Percentiles rank a stretch among this genome's conserved stretches.
phyloP scores from a whole-genome alignment of 2,797 vertebrate genomes.

The Sebastes iracundus region DNA sequence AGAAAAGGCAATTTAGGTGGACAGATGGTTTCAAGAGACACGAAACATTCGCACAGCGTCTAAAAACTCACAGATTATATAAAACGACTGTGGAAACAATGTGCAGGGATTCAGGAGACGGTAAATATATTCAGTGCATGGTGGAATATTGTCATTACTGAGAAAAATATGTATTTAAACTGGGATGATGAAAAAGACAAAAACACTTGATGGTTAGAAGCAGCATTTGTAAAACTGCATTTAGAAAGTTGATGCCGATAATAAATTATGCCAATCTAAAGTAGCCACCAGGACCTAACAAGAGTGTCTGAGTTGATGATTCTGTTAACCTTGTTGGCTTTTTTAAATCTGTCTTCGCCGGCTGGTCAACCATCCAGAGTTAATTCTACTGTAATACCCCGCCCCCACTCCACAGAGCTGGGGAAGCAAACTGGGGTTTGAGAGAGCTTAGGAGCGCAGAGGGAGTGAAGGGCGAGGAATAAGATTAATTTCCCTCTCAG shows the following conservation, averaged over 20 bases:
- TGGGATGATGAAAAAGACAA: background rate
- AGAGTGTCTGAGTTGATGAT: constrained; percentile 7
- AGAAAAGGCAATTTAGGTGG: constrained; percentile 59
- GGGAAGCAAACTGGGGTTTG: constrained; percentile 63
- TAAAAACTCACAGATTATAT: constrained; percentile 31
- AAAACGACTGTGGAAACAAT: constrained; percentile 23
- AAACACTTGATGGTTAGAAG: background rate
- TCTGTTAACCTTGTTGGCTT: constrained; percentile 38
- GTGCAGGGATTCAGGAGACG: background rate
- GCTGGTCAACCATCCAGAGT: constrained; percentile 55
- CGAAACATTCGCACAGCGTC: constrained; percentile 39
- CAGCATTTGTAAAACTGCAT: background rate
- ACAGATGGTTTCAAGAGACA: constrained; percentile 59
- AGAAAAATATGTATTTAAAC: background rate
- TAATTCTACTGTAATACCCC: constrained; percentile 59
- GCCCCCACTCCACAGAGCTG: constrained; percentile 53
- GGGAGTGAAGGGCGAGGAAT: constrained; percentile 80
- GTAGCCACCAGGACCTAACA: background rate
- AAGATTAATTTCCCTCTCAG: constrained; percentile 80
- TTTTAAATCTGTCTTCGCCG: constrained; percentile 13
- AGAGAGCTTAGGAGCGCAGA: constrained; percentile 72
- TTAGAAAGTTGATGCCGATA: background rate
- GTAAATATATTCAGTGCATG: background rate
- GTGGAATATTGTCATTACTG: background rate
- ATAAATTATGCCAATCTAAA: constrained; percentile 11